Evolutionary conservation across 2,888 invertebrate genomes (phyloP), one percentile per base, ranked within the genome.

Genomic region (Platerodrilus igneus): DNA sequence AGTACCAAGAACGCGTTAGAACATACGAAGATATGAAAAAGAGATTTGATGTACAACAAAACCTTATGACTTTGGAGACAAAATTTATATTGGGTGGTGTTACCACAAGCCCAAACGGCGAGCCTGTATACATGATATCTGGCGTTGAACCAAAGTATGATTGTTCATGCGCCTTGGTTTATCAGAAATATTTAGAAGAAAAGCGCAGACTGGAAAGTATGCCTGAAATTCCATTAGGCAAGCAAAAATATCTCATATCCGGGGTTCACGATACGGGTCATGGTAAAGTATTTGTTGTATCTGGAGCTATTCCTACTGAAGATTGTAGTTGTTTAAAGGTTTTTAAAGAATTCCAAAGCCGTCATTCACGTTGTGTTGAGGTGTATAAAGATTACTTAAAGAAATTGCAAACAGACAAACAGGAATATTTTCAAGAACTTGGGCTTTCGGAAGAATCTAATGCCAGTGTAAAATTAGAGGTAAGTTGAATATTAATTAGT

Each of bases 241-340:
- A 60, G 22, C 50, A 54, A 18, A 59, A 61, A 39, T 65, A 60
- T 41, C 50, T 51, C 10, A 59, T 64, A 27, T 20, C 40, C 5
- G 67, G 66, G n/a, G 63, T 66, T 2, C 56, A 51, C 19, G 52
- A 55, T 33, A 56, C 57, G 14, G 53, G 56, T 0, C 49, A 58
- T n/a, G 62, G 63, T 20, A 66, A 64, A 26, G 57, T 61, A 6
- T 67, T 55, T 40, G 51, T 64, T 13, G 16, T 65, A 5, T 47
- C 53, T 3, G 51, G 55, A 11, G 57, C 60, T 2, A 39, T 56
- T 21, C 47, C 52, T 9, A 48, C 50, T 4, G 44, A 55, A 11
- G 57, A 58, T 3, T 68, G 67, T 37, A 36, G 46, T 1, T 68
- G 68, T 33, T 55, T 60, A 50, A 50, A 52, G 14, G 20, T 66